These are phyloP conservation scores for Drosophila macrospina DNA, from an alignment of 2,888 invertebrate species.

Conservation along the genomic window DNA sequence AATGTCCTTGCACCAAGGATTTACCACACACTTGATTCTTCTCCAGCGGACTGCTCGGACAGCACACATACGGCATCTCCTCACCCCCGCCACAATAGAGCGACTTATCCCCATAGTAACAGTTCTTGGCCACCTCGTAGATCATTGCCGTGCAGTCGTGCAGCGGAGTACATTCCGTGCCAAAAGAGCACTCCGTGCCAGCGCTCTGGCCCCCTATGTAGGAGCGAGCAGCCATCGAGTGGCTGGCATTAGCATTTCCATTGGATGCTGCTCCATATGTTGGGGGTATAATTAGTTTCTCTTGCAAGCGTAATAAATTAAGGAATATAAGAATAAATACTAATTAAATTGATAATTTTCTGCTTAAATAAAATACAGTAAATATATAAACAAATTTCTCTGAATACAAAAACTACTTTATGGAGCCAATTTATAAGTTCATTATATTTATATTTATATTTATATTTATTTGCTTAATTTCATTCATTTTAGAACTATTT, in stretches of 20 bases:
- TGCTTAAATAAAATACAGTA: too few relatives aligned
- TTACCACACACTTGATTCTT: constrained; percentile 88
- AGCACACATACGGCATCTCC: constrained; percentile 85
- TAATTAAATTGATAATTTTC: too few relatives aligned
- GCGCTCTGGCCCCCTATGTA: constrained; percentile 67
- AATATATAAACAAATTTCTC: too few relatives aligned
- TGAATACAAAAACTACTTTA: too few relatives aligned
- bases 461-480: too few relatives aligned
- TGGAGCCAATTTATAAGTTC: too few relatives aligned
- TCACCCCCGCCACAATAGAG: constrained; percentile 84
- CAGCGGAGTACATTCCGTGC: constrained; percentile 84
- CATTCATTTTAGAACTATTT: too few relatives aligned
- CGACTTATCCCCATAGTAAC: constrained; percentile 85
- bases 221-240: constrained; percentile 70
- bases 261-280: constrained; percentile 17
- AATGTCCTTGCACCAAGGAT: constrained; percentile 88
- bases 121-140: constrained; percentile 84
- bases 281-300: constrained; percentile 60
- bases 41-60: constrained; percentile 84
- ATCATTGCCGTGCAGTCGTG: constrained; percentile 85
- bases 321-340: too few relatives aligned
- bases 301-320: constrained; percentile 18
- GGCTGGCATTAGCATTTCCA: constrained; percentile 45
- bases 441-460: too few relatives aligned
- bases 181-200: constrained; percentile 77